Base-by-base conservation (phyloP, 1,140 invertebrate genomes). In the Drosophila nasuta region DNA sequence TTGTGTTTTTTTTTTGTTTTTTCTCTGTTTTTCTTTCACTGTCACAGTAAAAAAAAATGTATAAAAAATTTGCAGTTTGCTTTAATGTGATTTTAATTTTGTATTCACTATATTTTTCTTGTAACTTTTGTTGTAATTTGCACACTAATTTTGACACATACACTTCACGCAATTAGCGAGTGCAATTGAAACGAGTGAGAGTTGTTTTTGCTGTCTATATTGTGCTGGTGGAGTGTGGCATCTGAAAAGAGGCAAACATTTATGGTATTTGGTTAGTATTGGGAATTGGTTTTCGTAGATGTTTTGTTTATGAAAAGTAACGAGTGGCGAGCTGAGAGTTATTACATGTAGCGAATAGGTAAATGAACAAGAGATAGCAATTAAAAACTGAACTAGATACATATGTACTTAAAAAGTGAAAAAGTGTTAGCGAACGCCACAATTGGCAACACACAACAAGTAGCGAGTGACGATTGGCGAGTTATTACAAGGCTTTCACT, bases 51-150 rank as follows among this genome's bases (percentile, higher is more conserved):
- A 71, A 75, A 65, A 76, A 76, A 66, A 43, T 76, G 17, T 54
- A 76, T 54, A 76, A 76, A 76, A 76, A 72, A 66, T 38, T 71
- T 48, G 49, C 66, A 71, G 67, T 70, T 57, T 64, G 30, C 60
- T 72, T 57, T 51, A 66, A 72, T 64, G 33, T 51, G 67, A 64
- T 65, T 71, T 58, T 35, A 65, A 59, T 72, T 69, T 43, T 59
- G 8, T 49, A 8, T 38, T 38, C 8, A 8, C 8, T 7, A 33
- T 33, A 7, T 7, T 33, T 33, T 33, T 33, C 5, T 33, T 33
- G 7, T 20, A 20, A 20, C 20, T 20, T 20, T 20, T 33, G 65
- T 43, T 59, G 45, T 38, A 54, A 74, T 63, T 75, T 76, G 60
- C 56, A 49, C 74, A 65, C 67, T 54, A 64, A 20, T 58, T 72